These are phyloP conservation scores for Rhincodon typus DNA, from an alignment of 2,797 vertebrate genomes.

Conservation along the genomic window DNA sequence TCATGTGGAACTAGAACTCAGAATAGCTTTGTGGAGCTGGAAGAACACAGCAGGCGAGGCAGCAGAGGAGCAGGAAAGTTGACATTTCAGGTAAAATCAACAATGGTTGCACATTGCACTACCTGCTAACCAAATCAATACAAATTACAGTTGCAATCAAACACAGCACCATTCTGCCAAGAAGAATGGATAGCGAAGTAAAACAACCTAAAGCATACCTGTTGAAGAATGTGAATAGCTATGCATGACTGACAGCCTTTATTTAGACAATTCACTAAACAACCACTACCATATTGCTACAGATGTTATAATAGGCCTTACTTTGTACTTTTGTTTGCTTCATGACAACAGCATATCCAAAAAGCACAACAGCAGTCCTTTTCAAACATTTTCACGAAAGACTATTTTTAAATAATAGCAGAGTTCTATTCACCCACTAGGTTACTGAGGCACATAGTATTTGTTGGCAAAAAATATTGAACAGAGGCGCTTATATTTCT, in stretches of 20 bases:
- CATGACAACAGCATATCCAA: slow-evolving; percentile 8
- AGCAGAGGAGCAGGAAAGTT: too few relatives aligned
- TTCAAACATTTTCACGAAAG: background rate
- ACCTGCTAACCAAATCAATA: background rate
- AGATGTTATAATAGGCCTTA: background rate
- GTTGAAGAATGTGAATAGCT: background rate
- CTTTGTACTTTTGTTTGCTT: background rate
- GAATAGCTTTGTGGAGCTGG: background rate
- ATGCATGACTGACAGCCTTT: background rate
- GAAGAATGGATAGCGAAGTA: background rate
- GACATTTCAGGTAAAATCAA: too few relatives aligned
- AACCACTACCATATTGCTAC: background rate
- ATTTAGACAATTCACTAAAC: background rate
- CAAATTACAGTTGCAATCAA: background rate
- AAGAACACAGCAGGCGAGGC: too few relatives aligned
- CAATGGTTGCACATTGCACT: background rate
- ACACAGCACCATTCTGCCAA: background rate
- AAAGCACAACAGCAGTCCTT: background rate
- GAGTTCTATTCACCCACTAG: background rate
- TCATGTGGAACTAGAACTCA: background rate
- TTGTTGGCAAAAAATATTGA: background rate
- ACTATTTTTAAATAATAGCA: background rate
- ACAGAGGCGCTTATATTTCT: background rate
- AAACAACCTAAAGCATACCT: background rate
- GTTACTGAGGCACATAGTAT: background rate